Evolutionary conservation across 2,113 vertebrate species (phyloP).

Genomic region (Engraulis encrasicolus): DNA sequence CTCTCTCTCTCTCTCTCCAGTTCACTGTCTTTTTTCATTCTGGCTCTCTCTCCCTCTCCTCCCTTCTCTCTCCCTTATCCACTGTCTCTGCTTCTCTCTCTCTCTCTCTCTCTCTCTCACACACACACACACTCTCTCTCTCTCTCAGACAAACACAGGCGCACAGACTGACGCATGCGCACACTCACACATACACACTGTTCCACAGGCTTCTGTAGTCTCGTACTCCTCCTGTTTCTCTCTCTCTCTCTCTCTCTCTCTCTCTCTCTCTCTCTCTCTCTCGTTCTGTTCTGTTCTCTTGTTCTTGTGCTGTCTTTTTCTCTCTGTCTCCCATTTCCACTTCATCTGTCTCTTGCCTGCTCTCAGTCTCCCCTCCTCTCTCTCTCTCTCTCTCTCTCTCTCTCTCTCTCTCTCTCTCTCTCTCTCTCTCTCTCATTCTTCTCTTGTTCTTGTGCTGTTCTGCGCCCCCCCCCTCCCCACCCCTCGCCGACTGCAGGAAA

Average conservation of each 20-base stretch:
- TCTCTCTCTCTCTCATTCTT: conserved; percentile 25
- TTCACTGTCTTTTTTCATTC: too few species aligned
- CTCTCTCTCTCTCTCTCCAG: too few species aligned
- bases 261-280: conserved; percentile 25
- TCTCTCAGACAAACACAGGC: conserved; percentile 12
- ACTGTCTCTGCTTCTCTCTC: too few species aligned
- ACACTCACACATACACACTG: conserved; percentile 29
- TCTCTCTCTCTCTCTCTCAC: neutral
- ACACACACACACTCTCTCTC: conserved; percentile 26
- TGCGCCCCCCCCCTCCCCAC: conserved; percentile 29
- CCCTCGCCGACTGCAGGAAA: conserved; percentile 86
- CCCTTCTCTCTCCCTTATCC: too few species aligned
- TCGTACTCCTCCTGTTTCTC: conserved; percentile 39
- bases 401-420: conserved; percentile 28
- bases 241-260: conserved; percentile 26
- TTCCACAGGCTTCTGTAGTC: conserved; percentile 34
- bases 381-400: conserved; percentile 40
- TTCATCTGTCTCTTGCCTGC: too few species aligned
- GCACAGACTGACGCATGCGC: conserved; percentile 36
- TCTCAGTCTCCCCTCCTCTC: too few species aligned
- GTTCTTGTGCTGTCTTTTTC: conserved; percentile 16
- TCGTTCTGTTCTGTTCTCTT: too few species aligned
- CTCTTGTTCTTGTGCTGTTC: conserved; percentile 26
- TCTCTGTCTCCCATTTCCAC: conserved; percentile 35
- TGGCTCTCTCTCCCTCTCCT: too few species aligned